Evolutionary conservation across 2,888 invertebrate genomes (phyloP).

Genomic region (Conistra vaccinii): DNA sequence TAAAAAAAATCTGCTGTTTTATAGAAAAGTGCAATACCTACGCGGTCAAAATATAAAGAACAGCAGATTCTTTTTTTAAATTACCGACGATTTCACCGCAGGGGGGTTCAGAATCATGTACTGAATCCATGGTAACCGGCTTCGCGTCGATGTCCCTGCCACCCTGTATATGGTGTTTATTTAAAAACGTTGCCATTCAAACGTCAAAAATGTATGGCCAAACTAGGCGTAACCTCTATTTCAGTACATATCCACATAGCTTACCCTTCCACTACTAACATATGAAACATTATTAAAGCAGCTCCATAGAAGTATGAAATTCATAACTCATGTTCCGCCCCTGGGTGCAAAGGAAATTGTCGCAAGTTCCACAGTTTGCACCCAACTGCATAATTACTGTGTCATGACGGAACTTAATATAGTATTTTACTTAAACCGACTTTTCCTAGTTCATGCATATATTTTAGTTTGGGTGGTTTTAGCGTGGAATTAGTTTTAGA

Average conservation of each 20-base stretch:
- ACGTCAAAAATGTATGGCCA: too few species aligned
- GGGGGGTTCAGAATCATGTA: too few species aligned
- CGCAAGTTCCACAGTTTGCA: constrained; percentile 35
- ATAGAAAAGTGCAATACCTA: too few species aligned
- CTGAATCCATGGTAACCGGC: too few species aligned
- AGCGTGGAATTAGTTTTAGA: constrained; percentile 46
- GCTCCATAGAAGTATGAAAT: constrained; percentile 21
- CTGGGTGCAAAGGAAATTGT: constrained; percentile 43
- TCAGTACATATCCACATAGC: background rate
- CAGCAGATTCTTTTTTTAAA: too few species aligned
- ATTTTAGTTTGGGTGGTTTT: constrained; percentile 16
- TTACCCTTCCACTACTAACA: background rate
- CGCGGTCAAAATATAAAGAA: too few species aligned
- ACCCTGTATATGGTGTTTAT: too few species aligned
- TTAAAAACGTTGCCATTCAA: too few species aligned
- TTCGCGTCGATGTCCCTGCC: too few species aligned
- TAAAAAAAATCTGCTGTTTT: too few species aligned
- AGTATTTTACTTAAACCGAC: constrained; percentile 51
- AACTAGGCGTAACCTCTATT: too few species aligned
- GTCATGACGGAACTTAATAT: constrained; percentile 20
- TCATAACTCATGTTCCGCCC: constrained; percentile 42
- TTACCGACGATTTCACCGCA: too few species aligned
- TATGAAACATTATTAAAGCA: constrained; percentile 26
- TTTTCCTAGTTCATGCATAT: constrained; percentile 37
- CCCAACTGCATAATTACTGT: constrained; percentile 53